Base-by-base conservation (phyloP, 2,797 vertebrate genomes). In the Martes flavigula region DNA sequence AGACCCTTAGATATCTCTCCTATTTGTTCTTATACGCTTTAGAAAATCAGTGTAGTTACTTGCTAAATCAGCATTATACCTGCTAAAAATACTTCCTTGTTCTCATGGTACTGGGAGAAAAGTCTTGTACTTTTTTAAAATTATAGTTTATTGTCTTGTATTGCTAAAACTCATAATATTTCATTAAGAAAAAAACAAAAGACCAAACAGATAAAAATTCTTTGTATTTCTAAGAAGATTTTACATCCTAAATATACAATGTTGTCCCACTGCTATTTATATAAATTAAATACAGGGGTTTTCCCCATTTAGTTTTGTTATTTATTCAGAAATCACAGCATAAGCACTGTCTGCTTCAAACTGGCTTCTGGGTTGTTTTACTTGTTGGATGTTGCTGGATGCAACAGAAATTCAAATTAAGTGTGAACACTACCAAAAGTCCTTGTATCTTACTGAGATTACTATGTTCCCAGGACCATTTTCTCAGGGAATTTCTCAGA, bases 101-200 rank as follows among this genome's bases (percentile, higher is more conserved):
- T 88, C 51, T 94, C 2, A 9, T 12, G 21, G 15, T 58, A 48
- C 12, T 58, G 20, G 18, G n/a, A 43, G 12, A 43, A 97, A 73
- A 7, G 12, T 64, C 18, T 87, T 38, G 0, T 35, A 40, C 70
- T 84, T 60, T 58, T 60, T 60, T 4, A 25, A 60, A 60, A 25
- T 60, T 60, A 11, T 25, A 25, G 11, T 60, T 60, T 25, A 60
- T 60, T 60, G 9, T 64, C 18, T 87, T n/a, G 0, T 35, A 35
- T 75, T 87, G 78, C 68, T 75, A 78, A 38, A 86, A n/a, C 27
- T 85, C 1, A 88, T 82, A 58, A 56, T 87, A 85, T 96, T 83
- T 97, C 35, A 92, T 82, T 90, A 93, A 88, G 87, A 90, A 94
- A 82, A 82, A 15, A 78, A 51, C 4, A 92, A 91, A 32, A 79